phyloP scores from a whole-genome alignment of 2,113 vertebrate genomes.

The Microcebus jonahi region DNA sequence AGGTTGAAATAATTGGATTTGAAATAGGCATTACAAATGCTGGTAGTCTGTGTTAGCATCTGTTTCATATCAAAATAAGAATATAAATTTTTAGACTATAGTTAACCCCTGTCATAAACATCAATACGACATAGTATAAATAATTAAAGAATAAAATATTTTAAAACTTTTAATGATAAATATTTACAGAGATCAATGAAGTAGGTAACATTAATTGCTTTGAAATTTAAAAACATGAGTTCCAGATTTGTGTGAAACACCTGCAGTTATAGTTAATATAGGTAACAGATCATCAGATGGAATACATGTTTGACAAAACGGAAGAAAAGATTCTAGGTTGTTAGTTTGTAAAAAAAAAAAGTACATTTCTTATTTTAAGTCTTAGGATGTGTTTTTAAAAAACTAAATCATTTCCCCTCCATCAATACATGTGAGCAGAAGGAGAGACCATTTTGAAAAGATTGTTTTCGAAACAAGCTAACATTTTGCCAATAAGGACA shows the following conservation, averaged over 20 bases:
- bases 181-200: conserved; percentile 21
- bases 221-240: neutral
- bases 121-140: neutral
- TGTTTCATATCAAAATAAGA: conserved; percentile 5
- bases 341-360: neutral
- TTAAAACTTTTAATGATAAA: conserved; percentile 4
- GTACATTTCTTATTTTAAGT: conserved; percentile 4
- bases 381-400: neutral
- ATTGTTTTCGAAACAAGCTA: conserved; percentile 4
- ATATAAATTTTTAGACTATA: conserved; percentile 12
- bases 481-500: conserved; percentile 57
- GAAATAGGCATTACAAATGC: conserved; percentile 52
- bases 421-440: conserved; percentile 42
- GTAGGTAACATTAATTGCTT: neutral
- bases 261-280: conserved; percentile 5
- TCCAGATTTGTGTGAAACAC: neutral
- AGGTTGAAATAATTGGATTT: conserved; percentile 41
- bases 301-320: neutral
- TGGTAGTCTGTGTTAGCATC: neutral
- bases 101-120: neutral
- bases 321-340: neutral
- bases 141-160: conserved; percentile 30
- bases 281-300: neutral
- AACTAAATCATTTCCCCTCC: neutral
- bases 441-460: conserved; percentile 36